Base-by-base conservation (phyloP, 2,888 invertebrate genomes). In the Campoplex capitator region DNA sequence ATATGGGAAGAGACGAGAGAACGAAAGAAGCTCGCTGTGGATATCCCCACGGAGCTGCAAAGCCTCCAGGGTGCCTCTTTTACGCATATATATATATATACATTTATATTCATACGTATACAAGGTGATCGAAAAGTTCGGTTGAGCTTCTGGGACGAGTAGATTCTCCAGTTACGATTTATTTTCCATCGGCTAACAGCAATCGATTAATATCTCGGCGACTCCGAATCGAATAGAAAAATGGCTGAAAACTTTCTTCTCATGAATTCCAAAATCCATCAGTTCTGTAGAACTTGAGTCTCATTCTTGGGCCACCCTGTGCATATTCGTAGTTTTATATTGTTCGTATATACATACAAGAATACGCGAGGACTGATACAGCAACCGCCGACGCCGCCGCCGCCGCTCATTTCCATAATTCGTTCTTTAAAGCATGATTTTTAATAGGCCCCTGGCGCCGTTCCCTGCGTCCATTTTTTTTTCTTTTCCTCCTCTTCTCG, bases 391-490 rank as follows among this genome's bases (percentile, higher is more conserved):
- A 82, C 84, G 73, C 62, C 73, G 88, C 84, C 84, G 73, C 62
- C 73, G 88, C 84, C 86, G 87, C 90, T 93, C 91, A 93, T 93
- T 93, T 93, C 93, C 93, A 93, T 93, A 93, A 93, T 93, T 93
- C 91, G 91, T 92, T 92, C 91, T 92, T 93, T 91, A 92, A 93
- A 92, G 93, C 89, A 93, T 93, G 91, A 93, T 93, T 94, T 93
- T 94, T 94, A 93, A 93, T 93, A 93, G 93, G 92, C 92, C 91
- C 90, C 91, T 93, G 93, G 93, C 93, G 93, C 93, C 93, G 92
- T 90, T 84, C 62, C n/a, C 85, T n/a, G 56, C 56, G 75, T 71
- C 68, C 74, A 70, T 67, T 74, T 62, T 67, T 58, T 16, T 23
- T 18, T 42, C 73, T 54, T 28, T 67, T 28, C 48, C 42, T 38